A percentile compares a stretch with the other conserved stretches of the same genome.
Evolutionary conservation across 2,888 invertebrate species (phyloP).

Genomic region (Tridacna crocea): DNA sequence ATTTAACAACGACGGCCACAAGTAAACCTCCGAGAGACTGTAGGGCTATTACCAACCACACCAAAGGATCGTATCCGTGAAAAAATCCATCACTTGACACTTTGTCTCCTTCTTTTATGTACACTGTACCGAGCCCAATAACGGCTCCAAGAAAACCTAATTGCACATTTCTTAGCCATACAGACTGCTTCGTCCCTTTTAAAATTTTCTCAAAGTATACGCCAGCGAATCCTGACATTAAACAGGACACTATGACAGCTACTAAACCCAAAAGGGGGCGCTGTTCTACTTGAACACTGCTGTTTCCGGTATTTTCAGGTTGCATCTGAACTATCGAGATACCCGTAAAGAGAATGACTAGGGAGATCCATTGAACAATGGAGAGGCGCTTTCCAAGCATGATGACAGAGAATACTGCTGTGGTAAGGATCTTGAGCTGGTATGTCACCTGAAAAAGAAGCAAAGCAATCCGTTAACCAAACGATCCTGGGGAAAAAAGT

Average conservation of each 20-base stretch:
- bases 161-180: slow-evolving; percentile 99
- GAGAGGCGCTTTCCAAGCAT: slow-evolving; percentile 84
- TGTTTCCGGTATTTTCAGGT: slow-evolving; percentile 59
- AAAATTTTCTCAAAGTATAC: slow-evolving; percentile 99
- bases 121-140: slow-evolving; percentile 92
- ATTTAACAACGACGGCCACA: slow-evolving; percentile 99
- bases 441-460: slow-evolving; percentile 85
- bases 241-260: slow-evolving; percentile 86
- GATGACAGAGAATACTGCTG: slow-evolving; percentile 85
- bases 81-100: slow-evolving; percentile 89
- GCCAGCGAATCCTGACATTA: slow-evolving; percentile 98
- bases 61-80: slow-evolving; percentile 87
- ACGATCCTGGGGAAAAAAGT: too few species aligned
- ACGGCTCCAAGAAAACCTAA: slow-evolving; percentile 96
- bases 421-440: slow-evolving; percentile 86
- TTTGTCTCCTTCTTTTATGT: slow-evolving; percentile 82
- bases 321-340: slow-evolving; percentile 85
- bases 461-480: neutral
- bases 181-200: slow-evolving; percentile 90
- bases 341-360: slow-evolving; percentile 84
- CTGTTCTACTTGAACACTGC: slow-evolving; percentile 60
- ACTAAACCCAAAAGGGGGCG: slow-evolving; percentile 76
- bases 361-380: slow-evolving; percentile 84
- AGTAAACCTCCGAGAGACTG: slow-evolving; percentile 98
- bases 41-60: slow-evolving; percentile 90